Percentiles rank a stretch among this genome's conserved stretches.
Conservation (phyloP, 2,797 vertebrate species). For the Scarus forsteni region DNA sequence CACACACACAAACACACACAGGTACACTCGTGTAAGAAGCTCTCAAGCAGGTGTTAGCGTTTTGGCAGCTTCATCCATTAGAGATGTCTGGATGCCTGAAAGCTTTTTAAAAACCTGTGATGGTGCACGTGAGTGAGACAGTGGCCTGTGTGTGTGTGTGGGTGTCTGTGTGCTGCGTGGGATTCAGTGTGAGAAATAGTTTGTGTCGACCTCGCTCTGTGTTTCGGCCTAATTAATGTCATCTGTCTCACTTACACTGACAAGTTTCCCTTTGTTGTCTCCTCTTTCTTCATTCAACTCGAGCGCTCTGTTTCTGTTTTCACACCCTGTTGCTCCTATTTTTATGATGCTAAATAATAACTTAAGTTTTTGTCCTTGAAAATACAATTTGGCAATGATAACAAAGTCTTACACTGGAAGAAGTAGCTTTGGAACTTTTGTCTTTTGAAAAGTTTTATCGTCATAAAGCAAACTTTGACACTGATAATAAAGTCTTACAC, state of each 20-base stretch:
- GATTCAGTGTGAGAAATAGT: slow-evolving; percentile 29
- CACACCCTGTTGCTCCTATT: too few species aligned
- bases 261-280: slow-evolving; percentile 39
- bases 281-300: slow-evolving; percentile 13
- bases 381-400: too few species aligned
- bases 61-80: slow-evolving; percentile 61
- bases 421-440: too few species aligned
- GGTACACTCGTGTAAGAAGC: slow-evolving; percentile 31
- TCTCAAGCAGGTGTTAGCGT: slow-evolving; percentile 61
- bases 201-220: slow-evolving; percentile 49
- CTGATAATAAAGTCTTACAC: too few species aligned
- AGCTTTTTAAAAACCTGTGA: slow-evolving; percentile 15
- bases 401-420: too few species aligned
- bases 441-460: too few species aligned
- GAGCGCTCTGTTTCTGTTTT: slow-evolving; percentile 15
- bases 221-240: slow-evolving; percentile 73
- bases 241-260: slow-evolving; percentile 71
- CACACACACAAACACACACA: slow-evolving; percentile 15
- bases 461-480: too few species aligned
- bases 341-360: too few species aligned
- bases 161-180: slow-evolving; percentile 2
- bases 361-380: too few species aligned
- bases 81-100: slow-evolving; percentile 43
- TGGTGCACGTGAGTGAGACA: slow-evolving; percentile 8
- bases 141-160: slow-evolving; percentile 9